These are phyloP conservation scores for Trachelus tabidus DNA, from an alignment of 2,888 invertebrate genomes.

Conservation along the genomic window DNA sequence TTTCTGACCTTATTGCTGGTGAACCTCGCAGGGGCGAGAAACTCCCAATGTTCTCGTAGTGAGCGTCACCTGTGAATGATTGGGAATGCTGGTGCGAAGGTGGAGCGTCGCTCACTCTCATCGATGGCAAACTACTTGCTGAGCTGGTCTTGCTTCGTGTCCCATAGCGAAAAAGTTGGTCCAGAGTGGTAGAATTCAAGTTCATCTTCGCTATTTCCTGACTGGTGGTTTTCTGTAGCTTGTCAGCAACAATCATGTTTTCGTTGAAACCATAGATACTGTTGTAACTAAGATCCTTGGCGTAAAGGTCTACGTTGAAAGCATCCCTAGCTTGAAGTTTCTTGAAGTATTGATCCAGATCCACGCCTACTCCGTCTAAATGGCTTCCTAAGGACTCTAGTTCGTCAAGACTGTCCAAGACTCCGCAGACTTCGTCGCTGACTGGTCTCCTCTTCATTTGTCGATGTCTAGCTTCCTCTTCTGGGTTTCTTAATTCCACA, in stretches of 20 bases:
- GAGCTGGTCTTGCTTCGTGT: slow-evolving; percentile 55
- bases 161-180: slow-evolving; percentile 47
- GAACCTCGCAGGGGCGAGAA: slow-evolving; percentile 52
- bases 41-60: slow-evolving; percentile 57
- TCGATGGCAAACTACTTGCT: slow-evolving; percentile 59
- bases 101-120: slow-evolving; percentile 57
- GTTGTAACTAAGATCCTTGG: slow-evolving; percentile 58
- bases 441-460: slow-evolving; percentile 79
- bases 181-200: slow-evolving; percentile 32
- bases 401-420: slow-evolving; percentile 73
- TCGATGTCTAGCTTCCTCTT: slow-evolving; percentile 70
- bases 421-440: slow-evolving; percentile 73
- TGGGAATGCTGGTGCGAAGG: slow-evolving; percentile 56
- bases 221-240: slow-evolving; percentile 50
- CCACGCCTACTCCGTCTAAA: slow-evolving; percentile 72
- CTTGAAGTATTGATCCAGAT: slow-evolving; percentile 77
- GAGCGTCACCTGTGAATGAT: slow-evolving; percentile 60
- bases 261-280: slow-evolving; percentile 59
- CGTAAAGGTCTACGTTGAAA: slow-evolving; percentile 60
- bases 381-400: slow-evolving; percentile 72
- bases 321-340: slow-evolving; percentile 72
- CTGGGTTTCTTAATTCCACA: slow-evolving; percentile 69
- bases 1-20: slow-evolving; percentile 40
- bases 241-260: slow-evolving; percentile 45
- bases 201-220: slow-evolving; percentile 41